Evolutionary conservation across 23 tunicate genomes (phyloP).

Genomic region (Trididemnum clinides): DNA sequence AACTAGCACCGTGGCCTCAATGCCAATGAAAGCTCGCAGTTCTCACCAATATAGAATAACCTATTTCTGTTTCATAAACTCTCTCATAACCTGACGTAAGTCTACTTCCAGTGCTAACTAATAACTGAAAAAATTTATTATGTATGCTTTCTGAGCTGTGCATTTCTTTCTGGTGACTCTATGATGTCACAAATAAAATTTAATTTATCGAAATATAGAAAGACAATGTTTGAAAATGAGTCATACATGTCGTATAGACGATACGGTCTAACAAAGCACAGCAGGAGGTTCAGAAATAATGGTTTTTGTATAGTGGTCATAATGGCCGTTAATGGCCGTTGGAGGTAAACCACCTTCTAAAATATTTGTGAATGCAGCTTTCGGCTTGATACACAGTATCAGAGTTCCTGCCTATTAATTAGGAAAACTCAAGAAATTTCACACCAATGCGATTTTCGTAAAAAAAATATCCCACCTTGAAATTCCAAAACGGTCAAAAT

Average conservation of each 20-base stretch:
- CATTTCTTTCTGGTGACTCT: conserved; percentile 2
- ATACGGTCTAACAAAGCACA: background rate
- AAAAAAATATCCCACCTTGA: conserved; percentile 16
- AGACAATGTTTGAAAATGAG: conserved; percentile 33
- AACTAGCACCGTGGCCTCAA: background rate
- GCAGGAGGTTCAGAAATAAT: conserved; percentile 16
- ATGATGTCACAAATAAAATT: conserved; percentile 12
- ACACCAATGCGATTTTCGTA: conserved; percentile 10
- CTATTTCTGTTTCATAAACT: conserved; percentile 16
- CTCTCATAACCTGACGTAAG: conserved; percentile 11
- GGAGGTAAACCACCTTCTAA: conserved; percentile 18
- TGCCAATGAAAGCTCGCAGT: conserved; percentile 21
- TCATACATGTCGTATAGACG: background rate
- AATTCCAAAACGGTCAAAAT: conserved; percentile 38
- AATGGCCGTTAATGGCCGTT: conserved; percentile 29
- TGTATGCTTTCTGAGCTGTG: conserved; percentile 6
- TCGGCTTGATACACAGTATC: conserved; percentile 19
- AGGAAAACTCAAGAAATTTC: conserved; percentile 22
- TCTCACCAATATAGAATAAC: conserved; percentile 24
- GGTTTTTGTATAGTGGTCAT: conserved; percentile 10
- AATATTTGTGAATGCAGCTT: conserved; percentile 13
- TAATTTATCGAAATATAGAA: background rate
- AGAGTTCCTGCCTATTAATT: conserved; percentile 6
- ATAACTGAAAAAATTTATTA: conserved; percentile 18
- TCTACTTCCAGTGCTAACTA: conserved; percentile 16